Percentiles rank a stretch among this genome's conserved stretches.
Conservation (phyloP, 2,888 invertebrate genomes). For the Sinhomidia bicolor region DNA sequence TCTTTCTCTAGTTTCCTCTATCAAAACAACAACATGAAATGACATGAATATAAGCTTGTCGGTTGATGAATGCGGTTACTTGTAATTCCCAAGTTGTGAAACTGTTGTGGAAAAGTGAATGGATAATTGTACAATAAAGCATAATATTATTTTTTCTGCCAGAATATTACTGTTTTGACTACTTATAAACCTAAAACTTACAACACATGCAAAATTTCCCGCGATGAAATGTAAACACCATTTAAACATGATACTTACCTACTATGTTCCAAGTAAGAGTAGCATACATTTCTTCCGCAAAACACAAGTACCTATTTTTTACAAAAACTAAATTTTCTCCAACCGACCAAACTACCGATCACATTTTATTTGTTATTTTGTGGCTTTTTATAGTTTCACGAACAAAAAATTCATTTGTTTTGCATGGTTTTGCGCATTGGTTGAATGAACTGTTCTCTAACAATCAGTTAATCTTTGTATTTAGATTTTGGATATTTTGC, state of each 20-base stretch:
- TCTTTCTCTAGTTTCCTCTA: not conserved
- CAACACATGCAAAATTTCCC: constrained; percentile 1
- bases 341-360: constrained; percentile 22
- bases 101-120: not conserved
- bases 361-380: constrained; percentile 38
- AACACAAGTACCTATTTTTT: not conserved
- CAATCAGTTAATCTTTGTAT: too few relatives aligned
- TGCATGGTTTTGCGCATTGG: constrained; percentile 8
- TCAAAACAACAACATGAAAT: not conserved
- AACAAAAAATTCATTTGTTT: constrained; percentile 11
- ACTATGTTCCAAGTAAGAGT: too few relatives aligned
- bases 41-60: constrained; percentile 16
- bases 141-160: too few relatives aligned
- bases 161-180: not conserved
- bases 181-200: not conserved
- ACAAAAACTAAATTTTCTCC: not conserved
- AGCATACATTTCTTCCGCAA: not conserved
- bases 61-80: constrained; percentile 23
- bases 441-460: constrained; percentile 15
- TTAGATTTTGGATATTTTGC: too few relatives aligned
- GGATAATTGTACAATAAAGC: not conserved
- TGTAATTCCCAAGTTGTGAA: not conserved
- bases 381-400: constrained; percentile 16
- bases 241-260: too few relatives aligned
- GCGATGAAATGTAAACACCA: not conserved